Conservation (phyloP, 2,113 vertebrate species). For the Albula goreensis region DNA sequence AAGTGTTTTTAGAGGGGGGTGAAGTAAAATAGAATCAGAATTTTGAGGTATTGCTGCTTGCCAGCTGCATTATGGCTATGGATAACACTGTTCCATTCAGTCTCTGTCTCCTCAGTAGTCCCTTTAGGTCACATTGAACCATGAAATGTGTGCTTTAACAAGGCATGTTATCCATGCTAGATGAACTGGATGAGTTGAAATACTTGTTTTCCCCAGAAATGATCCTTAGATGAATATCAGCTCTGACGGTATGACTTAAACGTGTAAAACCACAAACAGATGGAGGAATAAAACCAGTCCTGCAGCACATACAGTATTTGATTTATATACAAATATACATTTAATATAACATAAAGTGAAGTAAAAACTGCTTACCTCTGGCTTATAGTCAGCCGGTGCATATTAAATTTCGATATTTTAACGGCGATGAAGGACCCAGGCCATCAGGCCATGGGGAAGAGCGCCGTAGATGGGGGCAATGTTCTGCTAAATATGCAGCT, state of each 20-base stretch:
- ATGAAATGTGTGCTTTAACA: neutral
- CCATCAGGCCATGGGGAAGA: neutral
- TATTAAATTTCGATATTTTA: conserved; percentile 24
- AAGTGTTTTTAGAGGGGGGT: too few relatives aligned
- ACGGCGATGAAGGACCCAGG: neutral
- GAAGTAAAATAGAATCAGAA: too few relatives aligned
- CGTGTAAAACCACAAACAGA: neutral
- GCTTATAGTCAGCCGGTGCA: neutral
- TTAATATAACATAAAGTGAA: neutral
- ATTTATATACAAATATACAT: neutral
- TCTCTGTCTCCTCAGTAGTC: neutral
- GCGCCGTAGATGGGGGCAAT: conserved; percentile 10
- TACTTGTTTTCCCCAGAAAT: neutral
- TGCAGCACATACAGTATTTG: neutral
- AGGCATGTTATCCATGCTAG: conserved; percentile 4
- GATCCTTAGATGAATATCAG: neutral
- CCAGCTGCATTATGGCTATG: neutral
- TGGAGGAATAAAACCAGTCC: neutral
- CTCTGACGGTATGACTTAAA: neutral
- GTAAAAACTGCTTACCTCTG: neutral
- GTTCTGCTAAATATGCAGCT: conserved; percentile 24
- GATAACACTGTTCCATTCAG: neutral
- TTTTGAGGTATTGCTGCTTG: neutral
- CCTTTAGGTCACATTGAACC: neutral
- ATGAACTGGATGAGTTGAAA: conserved; percentile 4